These are phyloP conservation scores for Caiman crocodilus DNA, from an alignment of 2,797 vertebrate species.

Conservation along the genomic window DNA sequence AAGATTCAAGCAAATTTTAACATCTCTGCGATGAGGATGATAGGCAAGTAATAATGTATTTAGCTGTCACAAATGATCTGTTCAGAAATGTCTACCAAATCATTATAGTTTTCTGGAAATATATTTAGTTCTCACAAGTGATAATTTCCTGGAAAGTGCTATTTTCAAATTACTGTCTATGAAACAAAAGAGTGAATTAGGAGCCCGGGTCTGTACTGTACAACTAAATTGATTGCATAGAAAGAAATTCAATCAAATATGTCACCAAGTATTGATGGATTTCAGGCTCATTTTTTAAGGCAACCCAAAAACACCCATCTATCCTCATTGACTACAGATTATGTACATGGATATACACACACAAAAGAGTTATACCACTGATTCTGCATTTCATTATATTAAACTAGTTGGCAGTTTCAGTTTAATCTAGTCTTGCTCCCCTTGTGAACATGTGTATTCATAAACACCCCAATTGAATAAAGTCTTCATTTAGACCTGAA, in stretches of 20 bases:
- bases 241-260: neutral
- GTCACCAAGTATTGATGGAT: neutral
- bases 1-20: conserved; percentile 17
- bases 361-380: neutral
- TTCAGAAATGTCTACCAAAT: conserved; percentile 31
- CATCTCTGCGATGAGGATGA: conserved; percentile 10
- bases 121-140: conserved; percentile 6
- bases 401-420: neutral
- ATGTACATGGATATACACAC: neutral
- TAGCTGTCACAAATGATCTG: conserved; percentile 35
- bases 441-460: too few relatives aligned
- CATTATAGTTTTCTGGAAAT: conserved; percentile 37
- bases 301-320: neutral
- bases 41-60: conserved; percentile 14
- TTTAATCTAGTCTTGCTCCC: too few relatives aligned
- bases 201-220: neutral
- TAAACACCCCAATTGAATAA: too few relatives aligned
- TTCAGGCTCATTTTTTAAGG: conserved; percentile 40
- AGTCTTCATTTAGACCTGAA: too few relatives aligned
- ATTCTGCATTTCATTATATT: neutral
- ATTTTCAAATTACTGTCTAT: conserved; percentile 39
- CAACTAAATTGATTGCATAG: conserved; percentile 29
- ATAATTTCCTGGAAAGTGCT: neutral
- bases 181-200: conserved; percentile 37
- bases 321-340: neutral